Evolutionary conservation across 2,888 invertebrate species (phyloP), one percentile per base, ranked within the genome.

Genomic region (Eilema depressum): DNA sequence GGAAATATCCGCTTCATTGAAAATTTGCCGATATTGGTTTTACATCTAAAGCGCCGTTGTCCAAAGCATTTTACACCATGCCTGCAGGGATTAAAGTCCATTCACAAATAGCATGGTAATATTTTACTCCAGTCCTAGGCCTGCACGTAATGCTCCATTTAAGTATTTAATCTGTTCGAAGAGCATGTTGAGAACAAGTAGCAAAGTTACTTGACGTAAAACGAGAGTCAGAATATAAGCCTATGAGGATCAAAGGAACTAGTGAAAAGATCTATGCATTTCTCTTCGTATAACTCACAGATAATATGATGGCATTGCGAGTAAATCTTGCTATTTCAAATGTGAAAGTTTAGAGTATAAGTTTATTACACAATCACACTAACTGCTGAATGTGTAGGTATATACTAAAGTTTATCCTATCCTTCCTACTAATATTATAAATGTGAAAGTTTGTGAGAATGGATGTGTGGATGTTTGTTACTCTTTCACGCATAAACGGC

Each of bases 191-290:
- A 41, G 63, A 69, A 67, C 63, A 14, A 61, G 30, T 71, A 63
- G 70, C 71, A 68, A 33, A 61, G 68, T 68, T 33, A 71, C 60
- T 66, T 71, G 77, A 78, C 70, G 72, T 79, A 47, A 20, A 20
- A 47, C 47, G 17, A 37, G 47, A 20, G 20, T 47, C 7, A 20
- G 20, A 47, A 0, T 47, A 47, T 47, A 8, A 53, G 53, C 53
- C 7, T n/a, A n/a, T n/a, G n/a, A 53, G n/a, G 53, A 53, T n/a
- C 10, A 53, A 53, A 53, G 8, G 53, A 53, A 53, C 53, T n/a
- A 53, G 17, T 20, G 47, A 7, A 47, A 20, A 47, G 47, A 10
- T 37, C 12, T 14, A 37, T 37, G 14, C 14, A 41, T 17, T 41
- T 41, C 3, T 41, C 41, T 41, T 41, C 41, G 17, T 3, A 4